Percentiles rank a stretch among this genome's conserved stretches.
These are phyloP conservation scores for Miniopterus natalensis DNA, from an alignment of 2,113 vertebrate genomes.

Conservation along the genomic window DNA sequence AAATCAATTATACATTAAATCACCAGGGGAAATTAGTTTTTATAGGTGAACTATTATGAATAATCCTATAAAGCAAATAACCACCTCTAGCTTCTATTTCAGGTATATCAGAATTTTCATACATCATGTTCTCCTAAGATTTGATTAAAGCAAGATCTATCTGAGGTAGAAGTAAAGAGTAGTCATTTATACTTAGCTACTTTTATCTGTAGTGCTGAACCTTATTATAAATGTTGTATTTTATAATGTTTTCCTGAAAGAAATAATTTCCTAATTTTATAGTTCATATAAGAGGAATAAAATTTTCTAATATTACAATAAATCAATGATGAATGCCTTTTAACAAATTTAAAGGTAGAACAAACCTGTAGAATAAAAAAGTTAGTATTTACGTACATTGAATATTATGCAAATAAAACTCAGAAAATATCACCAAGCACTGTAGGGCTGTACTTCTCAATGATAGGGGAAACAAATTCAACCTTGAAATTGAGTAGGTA, in stretches of 20 bases:
- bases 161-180: conserved; percentile 32
- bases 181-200: conserved; percentile 53
- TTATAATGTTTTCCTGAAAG: conserved; percentile 59
- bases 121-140: not conserved
- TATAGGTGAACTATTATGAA: conserved; percentile 53
- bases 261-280: conserved; percentile 65
- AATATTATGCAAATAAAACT: conserved; percentile 67
- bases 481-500: conserved; percentile 45
- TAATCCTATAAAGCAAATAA: conserved; percentile 70
- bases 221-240: conserved; percentile 58
- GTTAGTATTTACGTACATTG: conserved; percentile 61
- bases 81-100: conserved; percentile 41
- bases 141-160: conserved; percentile 60
- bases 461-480: not conserved
- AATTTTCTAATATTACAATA: conserved; percentile 59
- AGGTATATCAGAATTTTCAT: conserved; percentile 47
- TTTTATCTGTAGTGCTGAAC: not conserved
- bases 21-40: conserved; percentile 55
- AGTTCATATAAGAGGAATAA: conserved; percentile 39
- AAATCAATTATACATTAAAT: conserved; percentile 66
- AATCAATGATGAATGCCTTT: conserved; percentile 64
- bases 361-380: not conserved
- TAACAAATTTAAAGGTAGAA: conserved; percentile 26
- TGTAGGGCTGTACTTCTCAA: not conserved
- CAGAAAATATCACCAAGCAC: conserved; percentile 61